phyloP scores from a whole-genome alignment of 2,888 invertebrate genomes.

The Trypoxylon attenuatum region DNA sequence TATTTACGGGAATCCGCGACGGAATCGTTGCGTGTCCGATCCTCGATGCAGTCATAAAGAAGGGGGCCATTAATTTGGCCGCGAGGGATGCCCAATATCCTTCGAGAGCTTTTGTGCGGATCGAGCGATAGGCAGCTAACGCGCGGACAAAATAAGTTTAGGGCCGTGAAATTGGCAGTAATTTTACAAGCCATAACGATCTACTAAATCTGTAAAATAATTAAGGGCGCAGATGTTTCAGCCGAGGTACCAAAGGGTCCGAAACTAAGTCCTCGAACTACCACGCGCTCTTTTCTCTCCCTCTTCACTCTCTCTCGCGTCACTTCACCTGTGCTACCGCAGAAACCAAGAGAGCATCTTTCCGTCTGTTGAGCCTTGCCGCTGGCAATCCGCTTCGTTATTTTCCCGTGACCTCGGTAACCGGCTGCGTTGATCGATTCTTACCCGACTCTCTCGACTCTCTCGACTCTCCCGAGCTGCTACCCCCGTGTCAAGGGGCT shows the following conservation, averaged over 20 bases:
- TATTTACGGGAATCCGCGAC: constrained; percentile 68
- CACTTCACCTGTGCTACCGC: not conserved
- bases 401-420: not conserved
- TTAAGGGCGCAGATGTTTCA: constrained; percentile 73
- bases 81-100: constrained; percentile 71
- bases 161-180: constrained; percentile 74
- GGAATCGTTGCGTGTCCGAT: constrained; percentile 69
- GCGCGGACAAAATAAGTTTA: constrained; percentile 72
- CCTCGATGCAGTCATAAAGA: constrained; percentile 70
- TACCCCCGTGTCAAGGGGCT: too few species aligned
- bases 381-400: not conserved
- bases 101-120: constrained; percentile 59
- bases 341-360: too few species aligned
- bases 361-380: not conserved
- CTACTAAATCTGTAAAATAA: constrained; percentile 75
- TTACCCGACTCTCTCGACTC: too few species aligned
- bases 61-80: constrained; percentile 72
- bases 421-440: not conserved
- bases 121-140: constrained; percentile 61
- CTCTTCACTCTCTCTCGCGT: not conserved
- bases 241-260: constrained; percentile 18
- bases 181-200: constrained; percentile 75
- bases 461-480: too few species aligned
- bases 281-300: not conserved
- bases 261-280: constrained; percentile 6